Conservation (phyloP, 2,113 vertebrate species). For the Urocynchramus pylzowi region DNA sequence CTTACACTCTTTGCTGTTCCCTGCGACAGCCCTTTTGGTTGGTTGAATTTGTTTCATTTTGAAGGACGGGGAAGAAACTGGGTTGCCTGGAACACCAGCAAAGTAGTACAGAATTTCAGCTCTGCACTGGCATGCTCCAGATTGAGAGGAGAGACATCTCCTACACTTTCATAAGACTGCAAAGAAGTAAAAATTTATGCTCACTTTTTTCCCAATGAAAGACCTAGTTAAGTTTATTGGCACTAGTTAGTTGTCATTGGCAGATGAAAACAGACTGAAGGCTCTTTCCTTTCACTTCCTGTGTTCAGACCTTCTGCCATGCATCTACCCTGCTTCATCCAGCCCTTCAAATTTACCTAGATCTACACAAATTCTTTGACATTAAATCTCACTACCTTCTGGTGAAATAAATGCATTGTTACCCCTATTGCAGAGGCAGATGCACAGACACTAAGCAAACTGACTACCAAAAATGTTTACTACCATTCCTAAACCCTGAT, state of each 20-base stretch:
- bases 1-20: background rate
- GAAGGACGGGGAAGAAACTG: background rate
- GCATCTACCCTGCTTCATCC: background rate
- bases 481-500: background rate
- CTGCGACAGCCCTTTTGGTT: background rate
- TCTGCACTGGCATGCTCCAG: background rate
- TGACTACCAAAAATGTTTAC: background rate
- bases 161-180: background rate
- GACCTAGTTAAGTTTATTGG: background rate
- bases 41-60: background rate
- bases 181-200: background rate
- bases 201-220: background rate
- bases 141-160: background rate
- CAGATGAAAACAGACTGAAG: background rate
- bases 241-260: background rate
- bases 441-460: background rate
- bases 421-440: background rate
- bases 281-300: background rate
- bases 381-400: background rate
- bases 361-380: background rate
- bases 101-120: background rate
- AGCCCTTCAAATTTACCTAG: background rate
- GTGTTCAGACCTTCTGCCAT: background rate
- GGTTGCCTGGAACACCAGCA: background rate
- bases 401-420: background rate